Base-by-base conservation (phyloP, 2,797 vertebrate genomes). In the Siniperca scherzeri region DNA sequence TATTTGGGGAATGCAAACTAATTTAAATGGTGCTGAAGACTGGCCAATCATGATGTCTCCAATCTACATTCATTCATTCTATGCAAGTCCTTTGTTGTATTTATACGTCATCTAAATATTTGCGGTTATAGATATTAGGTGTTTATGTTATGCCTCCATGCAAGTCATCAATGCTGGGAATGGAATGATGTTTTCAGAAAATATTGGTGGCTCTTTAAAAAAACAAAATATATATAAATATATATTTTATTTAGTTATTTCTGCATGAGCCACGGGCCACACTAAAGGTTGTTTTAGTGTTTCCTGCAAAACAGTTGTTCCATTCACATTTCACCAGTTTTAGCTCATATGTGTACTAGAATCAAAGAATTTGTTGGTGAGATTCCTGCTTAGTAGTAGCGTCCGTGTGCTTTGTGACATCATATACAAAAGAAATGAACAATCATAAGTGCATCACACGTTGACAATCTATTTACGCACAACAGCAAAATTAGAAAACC, bases 11-110 rank as follows among this genome's bases (percentile, higher is more conserved):
- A 88, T 83, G 85, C 74, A 91, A 92, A 91, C 85, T 89, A 82
- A 93, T 90, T 86, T 91, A 92, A 70, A 95, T 94, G 95, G 96
- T 96, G 95, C 95, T 96, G 91, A 92, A 91, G 89, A 94, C 92
- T 91, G 91, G 92, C 91, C 82, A 91, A 87, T 93, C 91, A 92
- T 87, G 91, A 94, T 93, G 92, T 95, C 93, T 90, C 89, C 88
- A 89, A 95, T 81, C 72, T 89, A 86, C 89, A 88, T 95, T 86
- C 87, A 95, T 95, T 90, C 95, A 96, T 96, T 95, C 96, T 96
- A 96, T 96, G 95, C 95, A 96, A 96, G 86, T 92, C 88, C 71
- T 94, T 81, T 74, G 48, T 88, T 81, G 65, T 86, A 70, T 76
- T 89, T 70, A 84, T 86, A 76, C 48, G 48, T 84, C 81, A 83